Percentiles rank a stretch among this genome's conserved stretches.
phyloP scores from a whole-genome alignment of 2,797 vertebrate genomes.

The Danio jaintianensis region DNA sequence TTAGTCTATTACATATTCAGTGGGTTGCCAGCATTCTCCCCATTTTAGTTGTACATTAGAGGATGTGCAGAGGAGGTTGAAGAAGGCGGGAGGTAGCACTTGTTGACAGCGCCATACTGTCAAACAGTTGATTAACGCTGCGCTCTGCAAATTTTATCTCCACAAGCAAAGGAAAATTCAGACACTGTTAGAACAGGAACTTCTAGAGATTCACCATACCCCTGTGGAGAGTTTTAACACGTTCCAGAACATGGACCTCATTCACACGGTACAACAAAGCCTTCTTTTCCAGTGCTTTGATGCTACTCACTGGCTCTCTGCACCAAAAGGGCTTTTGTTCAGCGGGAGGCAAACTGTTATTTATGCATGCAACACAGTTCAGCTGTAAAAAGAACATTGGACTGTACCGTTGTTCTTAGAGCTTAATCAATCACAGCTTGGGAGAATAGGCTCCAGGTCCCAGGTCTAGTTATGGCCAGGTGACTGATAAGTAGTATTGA shows the following conservation, averaged over 20 bases:
- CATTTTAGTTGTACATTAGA: background rate
- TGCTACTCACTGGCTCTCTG: slow-evolving; percentile 13
- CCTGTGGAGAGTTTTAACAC: slow-evolving; percentile 37
- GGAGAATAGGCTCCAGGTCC: slow-evolving; percentile 18
- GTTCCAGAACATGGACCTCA: slow-evolving; percentile 37
- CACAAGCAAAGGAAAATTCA: background rate
- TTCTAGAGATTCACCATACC: slow-evolving; percentile 22
- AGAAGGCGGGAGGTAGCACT: background rate
- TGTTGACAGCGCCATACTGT: slow-evolving; percentile 15
- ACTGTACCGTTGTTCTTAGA: slow-evolving; percentile 12
- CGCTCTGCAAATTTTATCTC: background rate
- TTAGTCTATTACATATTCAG: slow-evolving; percentile 43
- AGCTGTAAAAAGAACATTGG: slow-evolving; percentile 23
- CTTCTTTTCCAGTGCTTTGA: slow-evolving; percentile 33
- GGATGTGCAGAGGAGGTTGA: slow-evolving; percentile 13
- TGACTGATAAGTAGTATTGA: slow-evolving; percentile 41
- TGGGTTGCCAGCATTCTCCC: slow-evolving; percentile 29
- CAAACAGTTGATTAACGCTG: background rate
- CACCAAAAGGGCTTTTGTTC: slow-evolving; percentile 26
- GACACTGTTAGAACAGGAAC: slow-evolving; percentile 36
- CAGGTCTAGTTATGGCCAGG: slow-evolving; percentile 27
- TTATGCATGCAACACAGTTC: slow-evolving; percentile 29
- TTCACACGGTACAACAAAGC: slow-evolving; percentile 41
- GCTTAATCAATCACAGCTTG: slow-evolving; percentile 32
- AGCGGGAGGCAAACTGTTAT: slow-evolving; percentile 18